phyloP scores from a whole-genome alignment of 64 coral and sea anemone species.

The Pocillopora verrucosa region DNA sequence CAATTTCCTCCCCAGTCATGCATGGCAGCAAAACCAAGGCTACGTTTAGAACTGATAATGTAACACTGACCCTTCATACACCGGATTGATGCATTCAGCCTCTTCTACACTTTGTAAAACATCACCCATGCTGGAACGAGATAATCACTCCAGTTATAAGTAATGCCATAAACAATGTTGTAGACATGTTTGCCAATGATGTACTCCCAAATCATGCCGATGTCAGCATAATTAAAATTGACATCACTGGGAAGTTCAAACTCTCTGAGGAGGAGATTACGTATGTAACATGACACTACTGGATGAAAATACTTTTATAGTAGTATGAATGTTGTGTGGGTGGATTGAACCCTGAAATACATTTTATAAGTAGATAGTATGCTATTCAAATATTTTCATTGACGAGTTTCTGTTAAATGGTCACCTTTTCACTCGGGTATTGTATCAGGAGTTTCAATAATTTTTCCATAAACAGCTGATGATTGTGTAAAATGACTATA shows the following conservation, averaged over 20 bases:
- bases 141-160: not conserved
- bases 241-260: slow-evolving; percentile 56
- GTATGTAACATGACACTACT: slow-evolving; percentile 34
- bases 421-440: no score
- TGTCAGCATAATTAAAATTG: slow-evolving; percentile 84
- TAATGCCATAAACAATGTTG: no score
- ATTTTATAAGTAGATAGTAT: no score
- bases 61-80: slow-evolving; percentile 9
- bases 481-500: no score
- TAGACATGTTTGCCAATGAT: slow-evolving; percentile 60
- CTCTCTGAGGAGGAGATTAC: slow-evolving; percentile 86
- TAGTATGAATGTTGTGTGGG: no score
- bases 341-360: no score
- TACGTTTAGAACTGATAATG: not conserved
- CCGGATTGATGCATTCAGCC: not conserved
- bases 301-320: not conserved
- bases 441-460: no score
- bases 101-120: not conserved
- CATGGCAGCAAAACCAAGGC: not conserved
- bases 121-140: slow-evolving; percentile 21
- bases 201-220: slow-evolving; percentile 79
- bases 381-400: no score
- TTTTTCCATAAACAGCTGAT: no score
- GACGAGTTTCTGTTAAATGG: no score
- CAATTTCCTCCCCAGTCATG: not conserved